phyloP scores from a whole-genome alignment of 2,797 vertebrate genomes.

The Buceros bicornis region DNA sequence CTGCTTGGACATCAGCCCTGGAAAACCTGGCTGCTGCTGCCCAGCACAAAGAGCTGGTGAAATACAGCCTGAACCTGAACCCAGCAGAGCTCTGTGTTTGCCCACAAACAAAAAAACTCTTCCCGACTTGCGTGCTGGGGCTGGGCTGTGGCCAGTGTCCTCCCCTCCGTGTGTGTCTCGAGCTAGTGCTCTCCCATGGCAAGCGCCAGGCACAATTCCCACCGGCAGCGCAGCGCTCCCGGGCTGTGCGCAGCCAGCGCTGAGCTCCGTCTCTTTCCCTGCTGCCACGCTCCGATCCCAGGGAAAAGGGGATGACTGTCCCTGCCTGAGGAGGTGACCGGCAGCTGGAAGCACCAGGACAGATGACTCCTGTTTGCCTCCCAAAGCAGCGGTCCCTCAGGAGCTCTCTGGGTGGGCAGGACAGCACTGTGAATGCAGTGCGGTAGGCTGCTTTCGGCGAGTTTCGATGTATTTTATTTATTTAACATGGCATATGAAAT shows the following conservation, averaged over 20 bases:
- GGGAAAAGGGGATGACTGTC: not conserved
- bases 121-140: accelerated
- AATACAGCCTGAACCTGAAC: not conserved
- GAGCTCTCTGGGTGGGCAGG: not conserved
- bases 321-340: not conserved
- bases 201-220: not conserved
- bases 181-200: not conserved
- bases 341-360: not conserved
- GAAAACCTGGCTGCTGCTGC: not conserved
- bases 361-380: not conserved
- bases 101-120: not conserved
- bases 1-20: constrained; percentile 30
- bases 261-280: not conserved
- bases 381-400: not conserved
- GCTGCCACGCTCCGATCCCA: not conserved
- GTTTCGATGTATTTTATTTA: not conserved
- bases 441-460: not conserved
- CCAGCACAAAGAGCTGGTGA: not conserved
- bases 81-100: not conserved
- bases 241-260: not conserved
- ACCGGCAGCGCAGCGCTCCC: accelerated
- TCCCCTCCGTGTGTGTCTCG: accelerated
- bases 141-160: not conserved
- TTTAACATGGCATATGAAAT: accelerated
- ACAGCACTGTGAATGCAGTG: not conserved